phyloP scores from a whole-genome alignment of 2,888 invertebrate genomes.

The Eupelmus urozonus region DNA sequence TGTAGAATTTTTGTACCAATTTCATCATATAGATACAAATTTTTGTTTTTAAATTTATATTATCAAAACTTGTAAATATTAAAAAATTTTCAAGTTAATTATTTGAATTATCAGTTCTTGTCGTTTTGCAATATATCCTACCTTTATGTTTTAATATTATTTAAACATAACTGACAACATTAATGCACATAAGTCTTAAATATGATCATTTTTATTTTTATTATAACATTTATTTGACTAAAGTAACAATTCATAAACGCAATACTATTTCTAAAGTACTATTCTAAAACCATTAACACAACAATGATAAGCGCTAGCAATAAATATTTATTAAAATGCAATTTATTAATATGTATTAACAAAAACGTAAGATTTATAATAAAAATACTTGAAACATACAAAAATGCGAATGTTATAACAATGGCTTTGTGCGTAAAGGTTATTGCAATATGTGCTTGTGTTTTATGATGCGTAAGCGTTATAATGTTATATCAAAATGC shows the following conservation, averaged over 20 bases:
- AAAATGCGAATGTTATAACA: slow-evolving; percentile 47
- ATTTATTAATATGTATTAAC: slow-evolving; percentile 50
- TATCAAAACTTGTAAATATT: no score
- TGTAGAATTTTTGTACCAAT: no score
- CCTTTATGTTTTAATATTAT: no score
- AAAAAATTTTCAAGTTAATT: no score
- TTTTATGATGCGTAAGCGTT: slow-evolving; percentile 44
- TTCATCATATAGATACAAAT: no score
- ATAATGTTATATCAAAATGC: slow-evolving; percentile 31
- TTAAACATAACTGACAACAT: no score
- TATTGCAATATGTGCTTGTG: slow-evolving; percentile 40
- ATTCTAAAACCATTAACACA: slow-evolving; percentile 42
- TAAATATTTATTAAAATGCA: slow-evolving; percentile 51
- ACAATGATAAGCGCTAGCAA: slow-evolving; percentile 46
- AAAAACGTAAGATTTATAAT: slow-evolving; percentile 33
- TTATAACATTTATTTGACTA: slow-evolving; percentile 29
- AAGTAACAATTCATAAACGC: slow-evolving; percentile 32
- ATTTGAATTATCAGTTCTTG: no score
- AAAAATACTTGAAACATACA: no score
- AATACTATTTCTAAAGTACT: slow-evolving; percentile 9
- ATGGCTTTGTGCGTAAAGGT: slow-evolving; percentile 39
- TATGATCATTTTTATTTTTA: no score
- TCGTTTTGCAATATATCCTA: no score
- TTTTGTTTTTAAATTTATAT: no score
- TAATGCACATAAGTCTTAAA: no score